These are phyloP conservation scores for Plumapathes pennacea DNA, from an alignment of 92 coral and sea anemone species.

Conservation along the genomic window DNA sequence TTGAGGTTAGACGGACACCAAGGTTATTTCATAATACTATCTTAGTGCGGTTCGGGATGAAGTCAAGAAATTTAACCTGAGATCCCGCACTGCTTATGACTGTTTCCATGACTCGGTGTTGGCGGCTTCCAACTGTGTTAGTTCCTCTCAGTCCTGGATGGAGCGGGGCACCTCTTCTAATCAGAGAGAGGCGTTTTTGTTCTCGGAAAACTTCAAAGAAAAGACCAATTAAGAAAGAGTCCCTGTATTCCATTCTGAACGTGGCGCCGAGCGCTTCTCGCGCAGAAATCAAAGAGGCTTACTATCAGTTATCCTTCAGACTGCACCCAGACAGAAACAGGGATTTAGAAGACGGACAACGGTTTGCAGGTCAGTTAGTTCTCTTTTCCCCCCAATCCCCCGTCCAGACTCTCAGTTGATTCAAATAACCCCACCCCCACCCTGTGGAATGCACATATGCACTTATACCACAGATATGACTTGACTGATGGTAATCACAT, in stretches of 20 bases:
- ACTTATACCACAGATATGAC: too few species aligned
- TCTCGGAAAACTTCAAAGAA: constrained; percentile 2
- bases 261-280: constrained; percentile 87
- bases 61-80: too few species aligned
- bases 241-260: constrained; percentile 70
- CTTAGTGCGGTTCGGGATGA: too few species aligned
- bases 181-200: constrained; percentile 7
- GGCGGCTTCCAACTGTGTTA: too few species aligned
- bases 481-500: background rate
- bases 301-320: constrained; percentile 76
- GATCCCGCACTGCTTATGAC: too few species aligned
- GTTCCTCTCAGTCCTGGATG: too few species aligned
- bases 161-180: too few species aligned
- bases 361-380: constrained; percentile 66
- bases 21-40: too few species aligned
- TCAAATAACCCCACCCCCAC: background rate
- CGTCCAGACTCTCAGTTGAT: background rate
- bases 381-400: background rate
- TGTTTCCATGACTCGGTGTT: too few species aligned
- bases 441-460: too few species aligned
- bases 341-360: constrained; percentile 42
- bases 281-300: constrained; percentile 76
- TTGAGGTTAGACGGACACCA: too few species aligned
- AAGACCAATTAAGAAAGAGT: constrained; percentile 11
- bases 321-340: constrained; percentile 83